Evolutionary conservation across 2,113 vertebrate genomes (phyloP), one percentile per base, ranked within the genome.

Genomic region (Prunella fulvescens): DNA sequence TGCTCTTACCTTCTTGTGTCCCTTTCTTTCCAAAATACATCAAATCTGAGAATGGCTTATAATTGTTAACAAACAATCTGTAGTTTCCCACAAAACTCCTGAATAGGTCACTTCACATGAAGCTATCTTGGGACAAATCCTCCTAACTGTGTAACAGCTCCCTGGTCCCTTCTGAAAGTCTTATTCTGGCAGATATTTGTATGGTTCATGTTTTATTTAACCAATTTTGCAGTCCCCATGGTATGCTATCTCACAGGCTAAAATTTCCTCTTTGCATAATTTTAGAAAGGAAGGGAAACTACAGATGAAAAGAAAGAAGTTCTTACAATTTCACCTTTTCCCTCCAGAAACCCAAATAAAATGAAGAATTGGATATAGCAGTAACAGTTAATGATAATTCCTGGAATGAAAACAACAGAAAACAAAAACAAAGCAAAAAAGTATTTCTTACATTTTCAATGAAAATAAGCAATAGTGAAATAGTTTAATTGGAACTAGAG

Each of bases 1-100:
- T 24, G 7, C 3, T 73, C 4, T 50, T 60, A 31, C 7, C 1
- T 44, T 72, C 25, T 58, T 0, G 1, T 58, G 19, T 33, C 24
- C 20, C 3, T 40, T 69, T 83, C 42, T 65, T 53, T 37, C 62
- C 3, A 2, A 31, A n/a, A 19, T 24, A 19, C 7, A 1, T 26
- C 20, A 72, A 33, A 83, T 83, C 14, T 28, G 28, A 92, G 33
- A 39, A 50, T 39, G 12, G 14, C 6, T 7, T 22, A 2, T 8
- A 67, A 64, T 3, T 0, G 0, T 44, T n/a, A 85, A 10, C 40
- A 81, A 42, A 51, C 37, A 33, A 4, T 12, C 42, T 53, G 14
- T 35, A 48, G 10, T 44, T 4, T 4, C 10, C 4, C 12, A 44
- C 8, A 48, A 73, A 73, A 22, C 9, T 77, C 47, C 54, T 22